Conservation (phyloP, 2,888 invertebrate species). For the Athrips mouffetella region DNA sequence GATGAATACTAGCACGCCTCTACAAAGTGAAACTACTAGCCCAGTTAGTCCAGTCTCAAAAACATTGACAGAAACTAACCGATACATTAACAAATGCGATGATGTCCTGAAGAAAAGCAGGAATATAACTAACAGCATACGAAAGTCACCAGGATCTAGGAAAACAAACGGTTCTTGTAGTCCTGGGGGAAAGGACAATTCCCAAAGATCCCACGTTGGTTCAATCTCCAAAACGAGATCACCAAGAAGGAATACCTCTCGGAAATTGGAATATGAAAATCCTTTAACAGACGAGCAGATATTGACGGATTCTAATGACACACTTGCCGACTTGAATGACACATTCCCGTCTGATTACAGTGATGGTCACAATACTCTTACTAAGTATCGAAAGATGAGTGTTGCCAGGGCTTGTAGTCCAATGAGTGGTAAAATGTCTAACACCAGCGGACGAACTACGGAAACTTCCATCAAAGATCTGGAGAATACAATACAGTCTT, state of each 20-base stretch:
- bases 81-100: constrained; percentile 56
- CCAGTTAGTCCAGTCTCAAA: constrained; percentile 41
- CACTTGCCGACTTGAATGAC: constrained; percentile 68
- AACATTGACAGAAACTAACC: constrained; percentile 55
- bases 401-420: background rate
- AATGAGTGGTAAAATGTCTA: background rate
- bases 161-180: background rate
- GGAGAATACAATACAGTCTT: constrained; percentile 41
- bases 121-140: constrained; percentile 54
- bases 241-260: constrained; percentile 43
- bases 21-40: constrained; percentile 24
- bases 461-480: constrained; percentile 41
- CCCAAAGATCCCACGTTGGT: constrained; percentile 29
- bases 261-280: constrained; percentile 56
- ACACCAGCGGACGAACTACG: constrained; percentile 17
- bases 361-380: constrained; percentile 32
- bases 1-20: constrained; percentile 50
- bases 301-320: constrained; percentile 69
- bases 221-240: constrained; percentile 39
- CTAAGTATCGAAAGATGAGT: background rate
- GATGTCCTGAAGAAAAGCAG: constrained; percentile 56
- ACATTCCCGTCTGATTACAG: constrained; percentile 66
- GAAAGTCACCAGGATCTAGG: constrained; percentile 35
- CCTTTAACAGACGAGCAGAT: constrained; percentile 56
- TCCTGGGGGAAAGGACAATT: constrained; percentile 6